phyloP scores from a whole-genome alignment of 2,113 vertebrate genomes.

The Pycnonotus jocosus region DNA sequence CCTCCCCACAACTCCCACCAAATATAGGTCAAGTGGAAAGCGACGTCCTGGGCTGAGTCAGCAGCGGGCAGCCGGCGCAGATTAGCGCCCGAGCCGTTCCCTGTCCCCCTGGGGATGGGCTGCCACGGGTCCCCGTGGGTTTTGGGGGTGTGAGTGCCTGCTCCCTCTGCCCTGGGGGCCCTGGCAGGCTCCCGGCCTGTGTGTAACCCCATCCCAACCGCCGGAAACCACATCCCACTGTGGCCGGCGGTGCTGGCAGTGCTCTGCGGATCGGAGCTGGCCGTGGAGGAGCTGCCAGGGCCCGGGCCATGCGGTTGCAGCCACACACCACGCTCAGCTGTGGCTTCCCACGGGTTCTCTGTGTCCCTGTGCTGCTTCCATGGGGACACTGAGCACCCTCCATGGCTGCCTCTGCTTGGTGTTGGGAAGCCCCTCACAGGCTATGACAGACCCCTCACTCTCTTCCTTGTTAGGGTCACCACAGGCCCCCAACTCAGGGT shows the following conservation, averaged over 20 bases:
- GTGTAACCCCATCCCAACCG: not conserved
- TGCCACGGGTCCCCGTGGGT: rapidly evolving
- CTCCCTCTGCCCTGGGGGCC: not conserved
- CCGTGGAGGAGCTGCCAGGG: not conserved
- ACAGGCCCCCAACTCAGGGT: not conserved
- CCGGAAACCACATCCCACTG: not conserved
- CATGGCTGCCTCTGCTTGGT: rapidly evolving
- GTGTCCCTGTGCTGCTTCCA: rapidly evolving
- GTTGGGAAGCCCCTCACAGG: not conserved
- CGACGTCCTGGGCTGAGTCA: slow-evolving; percentile 40
- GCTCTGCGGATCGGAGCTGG: not conserved
- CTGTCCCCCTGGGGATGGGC: not conserved
- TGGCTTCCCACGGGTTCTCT: not conserved
- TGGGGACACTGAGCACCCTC: not conserved
- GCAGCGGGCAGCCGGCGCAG: not conserved
- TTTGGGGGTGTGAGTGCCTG: not conserved
- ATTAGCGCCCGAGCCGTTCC: not conserved
- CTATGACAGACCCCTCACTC: not conserved
- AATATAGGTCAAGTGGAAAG: slow-evolving; percentile 59
- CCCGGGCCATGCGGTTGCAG: not conserved
- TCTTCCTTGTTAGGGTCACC: not conserved
- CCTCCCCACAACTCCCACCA: not conserved
- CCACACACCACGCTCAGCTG: not conserved
- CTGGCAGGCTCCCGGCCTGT: not conserved
- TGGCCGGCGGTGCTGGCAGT: not conserved